Evolutionary conservation across 2,888 invertebrate genomes (phyloP).

Genomic region (Cerastis rubricosa): DNA sequence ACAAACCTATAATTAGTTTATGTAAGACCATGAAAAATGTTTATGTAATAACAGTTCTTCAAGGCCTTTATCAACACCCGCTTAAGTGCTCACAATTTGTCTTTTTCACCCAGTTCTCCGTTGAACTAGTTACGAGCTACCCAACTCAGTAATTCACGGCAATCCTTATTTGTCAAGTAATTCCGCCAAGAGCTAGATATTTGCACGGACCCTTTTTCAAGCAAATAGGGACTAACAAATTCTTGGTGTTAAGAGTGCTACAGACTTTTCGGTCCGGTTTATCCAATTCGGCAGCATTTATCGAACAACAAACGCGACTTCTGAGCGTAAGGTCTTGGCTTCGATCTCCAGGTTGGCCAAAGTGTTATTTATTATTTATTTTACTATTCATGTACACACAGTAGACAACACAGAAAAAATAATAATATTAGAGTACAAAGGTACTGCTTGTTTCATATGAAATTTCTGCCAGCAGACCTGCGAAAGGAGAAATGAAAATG

Average conservation of each 20-base stretch:
- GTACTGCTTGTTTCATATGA: too few species aligned
- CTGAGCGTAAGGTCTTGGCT: neutral
- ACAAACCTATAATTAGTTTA: neutral
- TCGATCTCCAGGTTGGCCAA: neutral
- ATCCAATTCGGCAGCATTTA: neutral
- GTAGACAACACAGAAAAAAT: too few species aligned
- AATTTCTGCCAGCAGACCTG: too few species aligned
- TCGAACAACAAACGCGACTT: too few species aligned
- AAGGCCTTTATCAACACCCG: neutral
- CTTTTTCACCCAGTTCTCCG: neutral
- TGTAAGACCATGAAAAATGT: neutral
- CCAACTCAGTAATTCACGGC: conserved; percentile 45
- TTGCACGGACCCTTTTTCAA: conserved; percentile 48
- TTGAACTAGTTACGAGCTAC: conserved; percentile 26
- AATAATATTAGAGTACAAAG: too few species aligned
- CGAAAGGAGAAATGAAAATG: too few species aligned
- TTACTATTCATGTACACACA: neutral
- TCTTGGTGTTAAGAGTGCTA: conserved; percentile 23
- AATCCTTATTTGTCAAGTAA: conserved; percentile 58
- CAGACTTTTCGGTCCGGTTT: neutral
- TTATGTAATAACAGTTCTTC: conserved; percentile 14
- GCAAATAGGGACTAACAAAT: conserved; percentile 38
- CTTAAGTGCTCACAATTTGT: conserved; percentile 26
- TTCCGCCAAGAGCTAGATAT: conserved; percentile 31
- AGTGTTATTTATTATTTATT: neutral